Evolutionary conservation across 2,888 invertebrate genomes (phyloP), one percentile per base, ranked within the genome.

Genomic region (Sphaeridia pumilis): DNA sequence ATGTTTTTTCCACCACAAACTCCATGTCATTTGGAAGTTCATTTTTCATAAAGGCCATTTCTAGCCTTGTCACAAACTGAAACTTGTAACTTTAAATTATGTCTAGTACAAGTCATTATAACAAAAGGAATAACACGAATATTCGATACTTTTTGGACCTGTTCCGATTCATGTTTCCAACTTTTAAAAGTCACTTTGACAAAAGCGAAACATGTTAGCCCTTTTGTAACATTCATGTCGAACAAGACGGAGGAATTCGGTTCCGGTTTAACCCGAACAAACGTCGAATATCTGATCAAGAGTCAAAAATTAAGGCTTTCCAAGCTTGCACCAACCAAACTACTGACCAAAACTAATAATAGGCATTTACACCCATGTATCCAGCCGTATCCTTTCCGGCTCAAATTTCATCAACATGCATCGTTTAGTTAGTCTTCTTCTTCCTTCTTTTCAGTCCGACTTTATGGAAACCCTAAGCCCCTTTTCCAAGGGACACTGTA

Each of bases 361-460:
- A n/a, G n/a, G n/a, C n/a, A n/a, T n/a, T n/a, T n/a, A n/a, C n/a
- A 22, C 20, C 56, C 57, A 57, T 47, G 44, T 54, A 52, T 54
- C 54, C 61, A 59, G 52, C 61, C 61, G 56, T 61, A 56, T 61
- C 61, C 61, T 52, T 52, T 56, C 25, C 20, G 17, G 24, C 38
- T 50, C 54, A 53, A 46, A 34, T 52, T 60, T 49, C 54, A 38
- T 58, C 25, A 45, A 48, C 47, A 58, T 52, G 60, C 55, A 54
- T 60, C 58, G 60, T 60, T 60, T 52, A 52, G 52, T 47, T 47
- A n/a, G n/a, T n/a, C n/a, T n/a, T n/a, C n/a, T n/a, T n/a, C n/a
- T n/a, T n/a, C n/a, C n/a, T n/a, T n/a, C n/a, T n/a, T n/a, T n/a
- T n/a, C n/a, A n/a, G n/a, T n/a, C n/a, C n/a, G n/a, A n/a, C n/a